Evolutionary conservation across 2,113 vertebrate species (phyloP).

Genomic region (Pterocles burchelli): DNA sequence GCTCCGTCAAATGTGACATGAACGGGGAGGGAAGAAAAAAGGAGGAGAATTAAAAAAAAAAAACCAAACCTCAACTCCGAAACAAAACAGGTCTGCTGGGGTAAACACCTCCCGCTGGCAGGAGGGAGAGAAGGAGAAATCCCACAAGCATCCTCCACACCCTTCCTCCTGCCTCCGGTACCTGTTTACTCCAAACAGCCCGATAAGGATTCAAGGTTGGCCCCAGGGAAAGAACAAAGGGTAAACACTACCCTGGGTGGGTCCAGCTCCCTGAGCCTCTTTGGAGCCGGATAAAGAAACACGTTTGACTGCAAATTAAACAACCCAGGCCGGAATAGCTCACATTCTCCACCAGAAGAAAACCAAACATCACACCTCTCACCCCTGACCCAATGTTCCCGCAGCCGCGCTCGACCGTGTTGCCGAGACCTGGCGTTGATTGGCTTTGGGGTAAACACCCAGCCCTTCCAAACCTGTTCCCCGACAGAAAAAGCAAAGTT

Average conservation of each 20-base stretch:
- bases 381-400: slow-evolving; percentile 76
- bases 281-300: slow-evolving; percentile 71
- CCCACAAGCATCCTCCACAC: slow-evolving; percentile 70
- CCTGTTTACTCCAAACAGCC: slow-evolving; percentile 70
- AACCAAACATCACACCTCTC: slow-evolving; percentile 76
- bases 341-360: slow-evolving; percentile 74
- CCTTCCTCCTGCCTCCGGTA: slow-evolving; percentile 65
- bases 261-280: slow-evolving; percentile 60
- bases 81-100: slow-evolving; percentile 47
- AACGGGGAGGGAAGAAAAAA: background rate
- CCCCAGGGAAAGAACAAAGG: slow-evolving; percentile 75
- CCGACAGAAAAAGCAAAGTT: slow-evolving; percentile 25
- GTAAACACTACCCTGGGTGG: slow-evolving; percentile 75
- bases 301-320: slow-evolving; percentile 73
- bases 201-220: slow-evolving; percentile 77
- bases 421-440: slow-evolving; percentile 66
- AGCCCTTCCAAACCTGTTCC: slow-evolving; percentile 64
- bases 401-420: slow-evolving; percentile 16
- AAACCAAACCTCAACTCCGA: background rate
- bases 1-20: background rate
- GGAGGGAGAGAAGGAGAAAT: slow-evolving; percentile 50
- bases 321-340: slow-evolving; percentile 65
- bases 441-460: slow-evolving; percentile 67
- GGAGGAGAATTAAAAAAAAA: background rate
- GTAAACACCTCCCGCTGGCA: background rate